phyloP scores from a whole-genome alignment of 2,113 vertebrate genomes.

The Podarcis muralis region DNA sequence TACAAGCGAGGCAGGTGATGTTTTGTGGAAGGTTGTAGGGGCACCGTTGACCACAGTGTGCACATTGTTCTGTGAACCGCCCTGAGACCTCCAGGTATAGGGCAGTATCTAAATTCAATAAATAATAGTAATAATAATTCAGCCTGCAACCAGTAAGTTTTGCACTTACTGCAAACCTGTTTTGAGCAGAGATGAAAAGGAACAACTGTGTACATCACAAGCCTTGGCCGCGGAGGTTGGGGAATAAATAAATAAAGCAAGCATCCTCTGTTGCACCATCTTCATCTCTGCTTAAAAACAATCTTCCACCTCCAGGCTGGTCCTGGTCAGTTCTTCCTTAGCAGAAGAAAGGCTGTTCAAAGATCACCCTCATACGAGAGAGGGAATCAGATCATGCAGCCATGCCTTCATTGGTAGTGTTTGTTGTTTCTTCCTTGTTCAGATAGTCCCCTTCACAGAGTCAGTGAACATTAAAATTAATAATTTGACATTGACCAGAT shows the following conservation, averaged over 20 bases:
- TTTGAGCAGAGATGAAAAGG: neutral
- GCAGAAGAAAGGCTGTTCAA: neutral
- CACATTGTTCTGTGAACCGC: too few relatives aligned
- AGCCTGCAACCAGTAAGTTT: too few relatives aligned
- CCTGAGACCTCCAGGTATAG: too few relatives aligned
- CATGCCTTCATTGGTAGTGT: neutral
- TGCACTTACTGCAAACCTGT: neutral
- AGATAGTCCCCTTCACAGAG: neutral
- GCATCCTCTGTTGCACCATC: neutral
- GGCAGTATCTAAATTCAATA: too few relatives aligned
- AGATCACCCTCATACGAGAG: neutral
- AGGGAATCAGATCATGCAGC: neutral
- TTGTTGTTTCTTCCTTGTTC: neutral
- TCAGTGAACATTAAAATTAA: neutral
- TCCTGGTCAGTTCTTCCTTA: neutral
- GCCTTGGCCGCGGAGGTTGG: too few relatives aligned
- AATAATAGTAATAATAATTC: too few relatives aligned
- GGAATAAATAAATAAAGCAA: neutral
- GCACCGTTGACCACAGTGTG: neutral
- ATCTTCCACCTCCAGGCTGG: neutral
- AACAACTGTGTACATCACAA: neutral
- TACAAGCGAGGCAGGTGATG: neutral
- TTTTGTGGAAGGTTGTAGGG: neutral
- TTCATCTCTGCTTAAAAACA: neutral
- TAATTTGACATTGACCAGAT: neutral